Percentiles rank a stretch among this genome's conserved stretches.
phyloP scores from a whole-genome alignment of 2,888 invertebrate species.

The Cyclophora albipunctata region DNA sequence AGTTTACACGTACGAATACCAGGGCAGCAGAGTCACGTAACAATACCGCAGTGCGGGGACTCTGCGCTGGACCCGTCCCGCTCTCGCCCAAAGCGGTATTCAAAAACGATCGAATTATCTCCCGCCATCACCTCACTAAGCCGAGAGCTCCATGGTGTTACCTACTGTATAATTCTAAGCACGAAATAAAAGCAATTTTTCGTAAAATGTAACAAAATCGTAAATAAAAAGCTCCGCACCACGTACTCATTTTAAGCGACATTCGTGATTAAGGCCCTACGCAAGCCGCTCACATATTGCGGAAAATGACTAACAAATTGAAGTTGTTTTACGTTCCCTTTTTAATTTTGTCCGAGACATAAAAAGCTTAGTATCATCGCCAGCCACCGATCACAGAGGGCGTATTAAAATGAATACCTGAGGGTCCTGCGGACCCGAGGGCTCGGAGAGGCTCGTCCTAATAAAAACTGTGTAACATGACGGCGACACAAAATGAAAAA shows the following conservation, averaged over 20 bases:
- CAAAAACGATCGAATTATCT: slow-evolving; percentile 4
- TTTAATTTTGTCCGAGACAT: too few relatives aligned
- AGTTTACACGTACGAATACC: slow-evolving; percentile 15
- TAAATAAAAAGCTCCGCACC: too few relatives aligned
- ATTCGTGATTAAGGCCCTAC: too few relatives aligned
- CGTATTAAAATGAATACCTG: slow-evolving; percentile 14
- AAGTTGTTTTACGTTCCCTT: too few relatives aligned
- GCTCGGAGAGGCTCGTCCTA: background rate
- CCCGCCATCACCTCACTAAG: background rate
- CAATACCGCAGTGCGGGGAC: slow-evolving; percentile 56
- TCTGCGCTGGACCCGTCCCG: slow-evolving; percentile 19
- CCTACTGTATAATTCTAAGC: too few relatives aligned
- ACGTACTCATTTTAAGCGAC: too few relatives aligned
- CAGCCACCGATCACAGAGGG: slow-evolving; percentile 7
- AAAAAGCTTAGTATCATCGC: too few relatives aligned
- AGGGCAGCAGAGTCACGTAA: slow-evolving; percentile 54
- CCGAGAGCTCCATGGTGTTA: too few relatives aligned
- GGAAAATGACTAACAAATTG: background rate
- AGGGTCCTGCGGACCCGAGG: background rate
- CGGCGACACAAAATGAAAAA: slow-evolving; percentile 35
- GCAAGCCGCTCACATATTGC: too few relatives aligned
- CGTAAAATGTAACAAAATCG: too few relatives aligned
- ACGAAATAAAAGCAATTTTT: too few relatives aligned
- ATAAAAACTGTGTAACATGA: slow-evolving; percentile 39
- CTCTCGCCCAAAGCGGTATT: background rate